Percentiles rank a stretch among this genome's conserved stretches.
Conservation (phyloP, 2,888 invertebrate genomes). For the Lycocerus yunnanus region DNA sequence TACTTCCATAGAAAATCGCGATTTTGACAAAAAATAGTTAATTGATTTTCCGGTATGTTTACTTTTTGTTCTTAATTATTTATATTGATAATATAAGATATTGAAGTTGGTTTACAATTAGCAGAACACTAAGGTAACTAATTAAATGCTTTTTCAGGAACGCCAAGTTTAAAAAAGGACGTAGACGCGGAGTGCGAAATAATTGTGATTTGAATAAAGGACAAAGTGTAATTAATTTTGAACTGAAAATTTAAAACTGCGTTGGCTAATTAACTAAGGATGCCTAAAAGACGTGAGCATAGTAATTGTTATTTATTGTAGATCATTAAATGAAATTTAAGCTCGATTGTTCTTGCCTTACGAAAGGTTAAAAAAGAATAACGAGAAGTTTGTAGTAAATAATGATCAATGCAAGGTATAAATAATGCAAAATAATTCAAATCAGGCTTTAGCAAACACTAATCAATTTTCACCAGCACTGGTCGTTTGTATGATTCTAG, state of each 20-base stretch:
- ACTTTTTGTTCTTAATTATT: neutral
- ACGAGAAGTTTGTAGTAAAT: neutral
- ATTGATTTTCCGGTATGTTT: neutral
- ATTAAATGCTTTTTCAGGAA: neutral
- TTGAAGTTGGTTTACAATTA: neutral
- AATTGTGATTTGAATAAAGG: neutral
- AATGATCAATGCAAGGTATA: too few relatives aligned
- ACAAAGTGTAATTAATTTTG: neutral
- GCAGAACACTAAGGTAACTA: neutral
- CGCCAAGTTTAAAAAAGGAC: neutral
- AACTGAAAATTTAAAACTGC: neutral
- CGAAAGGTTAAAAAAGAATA: neutral
- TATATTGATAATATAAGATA: neutral
- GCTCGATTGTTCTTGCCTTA: neutral
- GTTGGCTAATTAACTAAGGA: neutral
- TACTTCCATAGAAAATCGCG: too few relatives aligned
- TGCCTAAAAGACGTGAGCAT: neutral
- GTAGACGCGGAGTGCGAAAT: too few relatives aligned
- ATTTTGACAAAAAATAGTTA: too few relatives aligned
- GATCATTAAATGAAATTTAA: neutral
- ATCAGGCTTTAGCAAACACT: too few relatives aligned
- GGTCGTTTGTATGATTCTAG: too few relatives aligned
- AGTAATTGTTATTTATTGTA: neutral
- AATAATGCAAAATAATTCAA: too few relatives aligned
- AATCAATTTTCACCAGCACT: too few relatives aligned